Conservation (phyloP, 2,797 vertebrate genomes). For the Diplodus puntazzo region DNA sequence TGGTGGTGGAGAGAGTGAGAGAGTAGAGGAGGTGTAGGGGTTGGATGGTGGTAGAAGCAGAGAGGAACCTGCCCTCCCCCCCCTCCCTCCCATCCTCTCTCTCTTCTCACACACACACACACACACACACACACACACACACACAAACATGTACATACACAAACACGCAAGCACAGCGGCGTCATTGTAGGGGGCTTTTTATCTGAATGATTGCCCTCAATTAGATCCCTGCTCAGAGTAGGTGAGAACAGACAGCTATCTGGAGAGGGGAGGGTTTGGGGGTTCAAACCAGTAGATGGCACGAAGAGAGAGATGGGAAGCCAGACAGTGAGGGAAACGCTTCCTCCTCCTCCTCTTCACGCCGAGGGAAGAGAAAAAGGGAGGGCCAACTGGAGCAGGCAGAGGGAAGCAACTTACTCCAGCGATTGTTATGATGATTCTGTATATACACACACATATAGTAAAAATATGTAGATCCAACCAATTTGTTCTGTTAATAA, state of each 20-base stretch:
- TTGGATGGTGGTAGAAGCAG: slow-evolving; percentile 49
- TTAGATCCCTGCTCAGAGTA: slow-evolving; percentile 89
- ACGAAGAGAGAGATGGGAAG: slow-evolving; percentile 24
- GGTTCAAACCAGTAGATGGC: slow-evolving; percentile 29
- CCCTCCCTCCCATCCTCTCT: not conserved
- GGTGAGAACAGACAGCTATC: slow-evolving; percentile 79
- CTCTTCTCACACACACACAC: not conserved
- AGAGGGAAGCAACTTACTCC: not conserved
- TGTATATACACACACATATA: not conserved
- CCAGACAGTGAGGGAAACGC: slow-evolving; percentile 2
- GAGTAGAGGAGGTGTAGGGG: slow-evolving; percentile 57
- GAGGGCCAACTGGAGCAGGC: not conserved
- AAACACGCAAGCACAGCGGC: slow-evolving; percentile 55
- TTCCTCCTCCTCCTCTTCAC: not conserved
- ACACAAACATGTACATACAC: slow-evolving; percentile 8
- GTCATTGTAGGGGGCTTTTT: slow-evolving; percentile 85
- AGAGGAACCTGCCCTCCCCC: slow-evolving; percentile 7
- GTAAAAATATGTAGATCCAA: not conserved
- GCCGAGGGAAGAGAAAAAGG: not conserved
- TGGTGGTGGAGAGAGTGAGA: slow-evolving; percentile 82
- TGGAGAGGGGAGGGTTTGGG: slow-evolving; percentile 45
- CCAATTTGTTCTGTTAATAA: not conserved
- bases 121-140: slow-evolving; percentile 10
- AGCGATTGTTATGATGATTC: not conserved
- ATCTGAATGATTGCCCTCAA: slow-evolving; percentile 93